A percentile compares a stretch with the other conserved stretches of the same genome.
Evolutionary conservation across 1,140 invertebrate species (phyloP).

Genomic region (Monochamus saltuarius): DNA sequence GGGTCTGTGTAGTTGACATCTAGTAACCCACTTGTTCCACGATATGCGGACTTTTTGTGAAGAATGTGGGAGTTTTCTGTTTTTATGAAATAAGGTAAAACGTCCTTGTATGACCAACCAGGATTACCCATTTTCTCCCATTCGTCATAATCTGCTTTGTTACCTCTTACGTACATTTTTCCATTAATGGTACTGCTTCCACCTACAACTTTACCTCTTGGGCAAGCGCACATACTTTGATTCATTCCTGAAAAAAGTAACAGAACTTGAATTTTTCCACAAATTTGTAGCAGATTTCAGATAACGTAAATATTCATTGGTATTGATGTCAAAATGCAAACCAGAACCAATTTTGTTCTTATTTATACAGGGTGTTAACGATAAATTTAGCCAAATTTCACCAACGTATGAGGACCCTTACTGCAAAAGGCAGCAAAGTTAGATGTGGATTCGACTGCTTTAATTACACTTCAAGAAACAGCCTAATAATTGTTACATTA

Average conservation of each 20-base stretch:
- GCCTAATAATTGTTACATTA: too few species aligned
- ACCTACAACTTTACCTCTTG: slow-evolving; percentile 66
- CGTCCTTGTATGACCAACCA: slow-evolving; percentile 32
- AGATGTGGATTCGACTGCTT: too few species aligned
- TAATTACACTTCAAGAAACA: too few species aligned
- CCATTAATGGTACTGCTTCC: slow-evolving; percentile 80
- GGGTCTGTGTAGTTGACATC: slow-evolving; percentile 13
- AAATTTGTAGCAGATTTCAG: background rate
- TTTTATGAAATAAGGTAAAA: slow-evolving; percentile 29
- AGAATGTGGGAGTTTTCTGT: slow-evolving; percentile 41
- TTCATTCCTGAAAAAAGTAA: slow-evolving; percentile 52
- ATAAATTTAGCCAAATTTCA: too few species aligned
- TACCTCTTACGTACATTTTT: slow-evolving; percentile 87
- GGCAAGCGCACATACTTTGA: slow-evolving; percentile 58
- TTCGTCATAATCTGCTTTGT: slow-evolving; percentile 61
- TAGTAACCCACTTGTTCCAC: slow-evolving; percentile 8
- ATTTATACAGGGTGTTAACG: background rate
- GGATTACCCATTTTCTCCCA: slow-evolving; percentile 71
- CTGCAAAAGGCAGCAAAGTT: too few species aligned
- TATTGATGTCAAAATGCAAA: too few species aligned
- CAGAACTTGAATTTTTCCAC: background rate
- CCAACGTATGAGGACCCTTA: too few species aligned
- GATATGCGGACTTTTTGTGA: slow-evolving; percentile 3
- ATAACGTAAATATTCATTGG: background rate
- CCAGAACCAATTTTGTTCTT: background rate